A percentile compares a stretch with the other conserved stretches of the same genome.
These are phyloP conservation scores for Drymodes brunneopygia DNA, from an alignment of 2,113 vertebrate genomes.

Conservation along the genomic window DNA sequence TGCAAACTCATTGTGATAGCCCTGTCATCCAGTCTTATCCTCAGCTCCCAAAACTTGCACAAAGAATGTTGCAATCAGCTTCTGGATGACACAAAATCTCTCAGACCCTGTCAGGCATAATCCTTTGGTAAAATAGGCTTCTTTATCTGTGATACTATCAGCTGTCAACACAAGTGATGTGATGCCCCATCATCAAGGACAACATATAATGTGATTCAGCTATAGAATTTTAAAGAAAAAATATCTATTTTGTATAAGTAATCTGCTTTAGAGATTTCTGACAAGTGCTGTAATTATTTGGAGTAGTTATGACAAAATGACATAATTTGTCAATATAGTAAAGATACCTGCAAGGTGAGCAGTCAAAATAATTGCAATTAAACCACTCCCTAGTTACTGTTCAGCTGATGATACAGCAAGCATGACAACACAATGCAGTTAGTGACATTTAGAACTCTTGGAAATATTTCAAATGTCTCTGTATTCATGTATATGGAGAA, in stretches of 20 bases:
- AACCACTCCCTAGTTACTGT: slow-evolving; percentile 6
- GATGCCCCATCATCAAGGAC: slow-evolving; percentile 57
- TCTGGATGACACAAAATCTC: slow-evolving; percentile 65
- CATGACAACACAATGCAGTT: slow-evolving; percentile 24
- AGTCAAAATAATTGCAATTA: slow-evolving; percentile 68
- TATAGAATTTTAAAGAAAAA: not conserved
- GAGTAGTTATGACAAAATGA: slow-evolving; percentile 58
- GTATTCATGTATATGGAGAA: not conserved
- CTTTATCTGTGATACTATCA: slow-evolving; percentile 64
- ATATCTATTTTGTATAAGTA: slow-evolving; percentile 50
- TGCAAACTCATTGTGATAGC: slow-evolving; percentile 51
- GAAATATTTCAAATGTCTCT: slow-evolving; percentile 17
- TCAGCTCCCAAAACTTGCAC: slow-evolving; percentile 40
- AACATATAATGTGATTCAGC: slow-evolving; percentile 24
- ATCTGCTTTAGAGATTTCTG: slow-evolving; percentile 51
- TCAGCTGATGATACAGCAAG: slow-evolving; percentile 23
- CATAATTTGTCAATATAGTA: slow-evolving; percentile 59
- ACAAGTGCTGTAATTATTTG: slow-evolving; percentile 62
- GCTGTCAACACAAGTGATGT: slow-evolving; percentile 53
- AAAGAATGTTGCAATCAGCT: slow-evolving; percentile 31
- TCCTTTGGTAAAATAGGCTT: slow-evolving; percentile 67
- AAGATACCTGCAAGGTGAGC: slow-evolving; percentile 52
- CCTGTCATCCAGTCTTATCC: slow-evolving; percentile 52
- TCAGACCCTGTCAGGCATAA: slow-evolving; percentile 61
- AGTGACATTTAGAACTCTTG: slow-evolving; percentile 40